phyloP scores from a whole-genome alignment of 1,140 invertebrate genomes.

The Subanguina moxae region DNA sequence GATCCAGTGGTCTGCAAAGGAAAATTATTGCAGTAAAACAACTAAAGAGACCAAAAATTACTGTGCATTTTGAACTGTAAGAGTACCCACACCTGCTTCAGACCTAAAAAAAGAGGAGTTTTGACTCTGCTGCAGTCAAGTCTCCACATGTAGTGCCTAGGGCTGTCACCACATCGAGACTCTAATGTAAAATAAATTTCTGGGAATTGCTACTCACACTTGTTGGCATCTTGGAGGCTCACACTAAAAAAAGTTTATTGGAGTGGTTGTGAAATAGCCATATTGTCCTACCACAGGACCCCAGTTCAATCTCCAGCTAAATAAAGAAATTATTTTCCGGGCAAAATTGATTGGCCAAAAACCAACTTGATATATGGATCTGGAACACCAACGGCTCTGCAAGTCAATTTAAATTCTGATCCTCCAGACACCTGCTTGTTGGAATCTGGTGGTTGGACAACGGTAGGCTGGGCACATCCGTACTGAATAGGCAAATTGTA shows the following conservation, averaged over 20 bases:
- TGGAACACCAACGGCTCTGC: conserved; percentile 81
- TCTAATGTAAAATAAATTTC: too few relatives aligned
- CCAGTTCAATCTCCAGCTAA: conserved; percentile 91
- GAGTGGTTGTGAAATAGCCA: not conserved
- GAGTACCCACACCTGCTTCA: conserved; percentile 72
- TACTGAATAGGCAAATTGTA: not conserved
- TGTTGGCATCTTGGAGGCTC: conserved; percentile 72
- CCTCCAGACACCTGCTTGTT: conserved; percentile 63
- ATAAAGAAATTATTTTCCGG: too few relatives aligned
- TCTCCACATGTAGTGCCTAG: too few relatives aligned
- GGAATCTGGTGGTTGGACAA: conserved; percentile 54
- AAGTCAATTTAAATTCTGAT: conserved; percentile 73
- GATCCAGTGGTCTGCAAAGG: conserved; percentile 65
- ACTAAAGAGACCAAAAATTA: conserved; percentile 25
- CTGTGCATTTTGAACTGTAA: conserved; percentile 68
- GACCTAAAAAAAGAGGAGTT: conserved; percentile 67
- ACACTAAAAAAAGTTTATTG: conserved; percentile 45
- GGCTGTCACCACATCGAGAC: too few relatives aligned
- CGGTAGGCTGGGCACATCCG: conserved; percentile 58
- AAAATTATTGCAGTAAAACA: conserved; percentile 21
- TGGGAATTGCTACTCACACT: not conserved
- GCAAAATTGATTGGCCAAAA: too few relatives aligned
- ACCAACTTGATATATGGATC: conserved; percentile 71
- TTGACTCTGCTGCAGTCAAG: too few relatives aligned
- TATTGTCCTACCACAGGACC: conserved; percentile 70